Base-by-base conservation (phyloP, 2,888 invertebrate species). In the Mesorhabditis spiculigera region DNA sequence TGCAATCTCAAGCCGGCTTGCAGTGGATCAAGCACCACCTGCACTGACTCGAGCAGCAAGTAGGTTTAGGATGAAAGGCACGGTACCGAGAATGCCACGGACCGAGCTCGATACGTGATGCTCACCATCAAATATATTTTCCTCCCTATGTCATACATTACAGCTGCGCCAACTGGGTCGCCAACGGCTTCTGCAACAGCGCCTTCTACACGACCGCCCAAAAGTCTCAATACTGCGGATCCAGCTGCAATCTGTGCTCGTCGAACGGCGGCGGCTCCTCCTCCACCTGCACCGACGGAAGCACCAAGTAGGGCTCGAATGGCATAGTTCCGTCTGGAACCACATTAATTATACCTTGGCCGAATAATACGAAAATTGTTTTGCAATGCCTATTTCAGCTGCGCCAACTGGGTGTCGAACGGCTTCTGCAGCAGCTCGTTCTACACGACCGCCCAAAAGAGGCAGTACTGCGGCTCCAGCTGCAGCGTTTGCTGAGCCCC, bases 321-420 rank as follows among this genome's bases (percentile, higher is more conserved):
- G n/a, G n/a, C n/a, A n/a, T n/a, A n/a, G n/a, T n/a, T n/a, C n/a
- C n/a, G n/a, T n/a, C n/a, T n/a, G n/a, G n/a, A n/a, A n/a, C n/a
- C n/a, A n/a, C n/a, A 28, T 28, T 28, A 28, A 28, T 3, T 3
- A 28, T n/a, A n/a, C n/a, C n/a, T n/a, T n/a, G n/a, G n/a, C n/a
- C n/a, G n/a, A n/a, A n/a, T n/a, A n/a, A n/a, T n/a, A n/a, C n/a
- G n/a, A n/a, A n/a, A n/a, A n/a, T n/a, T n/a, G n/a, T n/a, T n/a
- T n/a, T n/a, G n/a, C n/a, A n/a, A n/a, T n/a, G n/a, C n/a, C 28
- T 28, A 43, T 69, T 65, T 69, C 65, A 69, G 65, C 43, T 69
- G 69, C 65, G 10, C 13, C 6, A 65, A 44, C 28, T 69, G 69
- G 69, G 45, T 45, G 43, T 6, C 41, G 4, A 65, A 65, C 43